These are phyloP conservation scores for Patella caerulea DNA, from an alignment of 2,888 invertebrate genomes.

Conservation along the genomic window DNA sequence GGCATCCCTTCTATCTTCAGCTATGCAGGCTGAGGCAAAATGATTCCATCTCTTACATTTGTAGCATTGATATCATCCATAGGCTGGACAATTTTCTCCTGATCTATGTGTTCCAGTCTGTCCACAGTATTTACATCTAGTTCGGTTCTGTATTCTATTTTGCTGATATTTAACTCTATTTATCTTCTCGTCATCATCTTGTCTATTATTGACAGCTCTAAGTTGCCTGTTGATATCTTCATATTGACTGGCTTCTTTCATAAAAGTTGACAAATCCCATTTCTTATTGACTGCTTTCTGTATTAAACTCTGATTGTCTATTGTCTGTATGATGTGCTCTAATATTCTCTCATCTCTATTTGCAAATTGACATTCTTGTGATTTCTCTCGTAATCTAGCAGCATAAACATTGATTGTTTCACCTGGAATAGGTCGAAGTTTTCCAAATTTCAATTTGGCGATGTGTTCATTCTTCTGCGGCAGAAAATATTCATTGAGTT, in stretches of 20 bases:
- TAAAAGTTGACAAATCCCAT: background rate
- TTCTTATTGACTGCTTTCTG: constrained; percentile 1
- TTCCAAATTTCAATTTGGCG: background rate
- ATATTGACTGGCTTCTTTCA: constrained; percentile 1
- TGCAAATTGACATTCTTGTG: constrained; percentile 24
- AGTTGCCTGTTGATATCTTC: background rate
- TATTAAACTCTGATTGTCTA: constrained; percentile 16
- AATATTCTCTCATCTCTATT: constrained; percentile 19
- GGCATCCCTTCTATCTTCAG: background rate
- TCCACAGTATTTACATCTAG: constrained; percentile 5
- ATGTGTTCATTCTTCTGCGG: constrained; percentile 21
- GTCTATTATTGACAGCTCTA: background rate
- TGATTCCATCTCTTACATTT: constrained; percentile 12
- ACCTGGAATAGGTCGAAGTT: no score
- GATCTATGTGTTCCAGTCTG: background rate
- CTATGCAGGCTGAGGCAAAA: background rate
- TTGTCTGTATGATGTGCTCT: constrained; percentile 25
- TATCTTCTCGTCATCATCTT: background rate
- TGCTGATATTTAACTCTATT: background rate
- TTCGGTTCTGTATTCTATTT: background rate
- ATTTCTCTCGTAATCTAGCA: constrained; percentile 22
- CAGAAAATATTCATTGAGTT: constrained; percentile 28
- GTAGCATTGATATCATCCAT: no score
- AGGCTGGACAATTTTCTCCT: background rate
- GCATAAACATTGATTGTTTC: background rate